Percentiles rank a stretch among this genome's conserved stretches.
Conservation (phyloP, 2,888 invertebrate species). For the Hydroisotoma schaefferi region DNA sequence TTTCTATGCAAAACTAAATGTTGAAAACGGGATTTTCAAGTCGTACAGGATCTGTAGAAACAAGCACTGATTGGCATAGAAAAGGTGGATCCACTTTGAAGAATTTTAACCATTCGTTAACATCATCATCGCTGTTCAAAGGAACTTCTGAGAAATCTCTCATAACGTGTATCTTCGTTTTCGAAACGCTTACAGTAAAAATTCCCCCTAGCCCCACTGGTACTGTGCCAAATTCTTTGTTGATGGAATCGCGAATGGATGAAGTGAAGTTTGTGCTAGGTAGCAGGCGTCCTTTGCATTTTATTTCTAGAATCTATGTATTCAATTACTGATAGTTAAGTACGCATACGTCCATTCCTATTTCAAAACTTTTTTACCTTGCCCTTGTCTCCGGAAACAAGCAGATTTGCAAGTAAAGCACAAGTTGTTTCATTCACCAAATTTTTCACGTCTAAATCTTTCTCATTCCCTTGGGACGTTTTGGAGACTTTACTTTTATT, state of each 20-base stretch:
- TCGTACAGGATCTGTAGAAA: slow-evolving; percentile 75
- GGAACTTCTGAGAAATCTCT: slow-evolving; percentile 80
- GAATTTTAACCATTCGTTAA: slow-evolving; percentile 85
- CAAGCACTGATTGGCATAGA: slow-evolving; percentile 79
- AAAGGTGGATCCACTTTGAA: slow-evolving; percentile 87
- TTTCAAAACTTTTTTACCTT: slow-evolving; percentile 18
- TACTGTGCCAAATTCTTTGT: slow-evolving; percentile 25
- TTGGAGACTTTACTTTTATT: slow-evolving; percentile 35
- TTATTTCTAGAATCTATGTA: slow-evolving; percentile 65
- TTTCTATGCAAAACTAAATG: no score
- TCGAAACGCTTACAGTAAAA: slow-evolving; percentile 77
- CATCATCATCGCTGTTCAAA: slow-evolving; percentile 66
- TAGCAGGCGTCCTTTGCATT: slow-evolving; percentile 70
- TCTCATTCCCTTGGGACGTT: slow-evolving; percentile 34
- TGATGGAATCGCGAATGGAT: slow-evolving; percentile 69
- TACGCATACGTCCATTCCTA: background rate
- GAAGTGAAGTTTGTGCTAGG: slow-evolving; percentile 69
- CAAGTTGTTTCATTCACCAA: slow-evolving; percentile 32
- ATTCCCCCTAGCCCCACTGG: slow-evolving; percentile 74
- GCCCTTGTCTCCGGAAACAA: slow-evolving; percentile 37
- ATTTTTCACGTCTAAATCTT: slow-evolving; percentile 30
- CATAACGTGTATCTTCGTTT: slow-evolving; percentile 91
- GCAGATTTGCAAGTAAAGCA: slow-evolving; percentile 34
- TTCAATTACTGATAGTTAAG: slow-evolving; percentile 19
- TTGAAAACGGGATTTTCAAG: no score